Conservation (phyloP, 2,797 vertebrate genomes). For the Toxotes lorentzi region DNA sequence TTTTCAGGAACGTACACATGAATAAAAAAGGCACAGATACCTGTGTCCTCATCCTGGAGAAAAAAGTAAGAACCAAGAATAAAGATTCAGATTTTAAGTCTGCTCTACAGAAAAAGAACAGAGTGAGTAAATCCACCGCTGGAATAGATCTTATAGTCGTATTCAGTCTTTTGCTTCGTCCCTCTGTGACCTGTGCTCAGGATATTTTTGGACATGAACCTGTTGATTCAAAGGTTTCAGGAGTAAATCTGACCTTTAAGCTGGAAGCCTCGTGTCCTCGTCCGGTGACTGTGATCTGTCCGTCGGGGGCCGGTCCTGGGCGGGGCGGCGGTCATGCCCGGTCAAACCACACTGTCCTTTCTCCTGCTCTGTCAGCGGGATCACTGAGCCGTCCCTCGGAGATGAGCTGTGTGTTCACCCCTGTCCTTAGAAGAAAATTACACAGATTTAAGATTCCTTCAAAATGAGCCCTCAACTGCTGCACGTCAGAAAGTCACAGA, state of each 20-base stretch:
- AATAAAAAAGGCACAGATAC: not conserved
- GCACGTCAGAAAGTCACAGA: not conserved
- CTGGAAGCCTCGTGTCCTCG: not conserved
- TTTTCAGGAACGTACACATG: accelerated
- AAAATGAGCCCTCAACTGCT: not conserved
- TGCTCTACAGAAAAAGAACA: too few relatives aligned
- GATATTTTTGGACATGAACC: not conserved
- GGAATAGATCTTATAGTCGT: too few relatives aligned
- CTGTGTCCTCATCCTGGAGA: too few relatives aligned
- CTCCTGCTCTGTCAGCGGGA: constrained; percentile 12
- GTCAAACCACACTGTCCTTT: not conserved
- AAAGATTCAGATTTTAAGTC: too few relatives aligned
- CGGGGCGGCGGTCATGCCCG: constrained; percentile 18
- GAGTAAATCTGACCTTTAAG: constrained; percentile 35
- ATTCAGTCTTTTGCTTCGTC: not conserved
- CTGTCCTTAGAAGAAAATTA: not conserved
- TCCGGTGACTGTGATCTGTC: constrained; percentile 20
- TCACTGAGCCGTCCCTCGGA: not conserved
- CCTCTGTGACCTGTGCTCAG: not conserved
- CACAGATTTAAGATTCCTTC: not conserved
- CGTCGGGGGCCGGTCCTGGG: constrained; percentile 2
- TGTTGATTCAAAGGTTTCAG: not conserved
- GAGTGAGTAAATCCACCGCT: too few relatives aligned
- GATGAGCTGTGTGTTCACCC: not conserved
- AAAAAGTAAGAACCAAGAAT: too few relatives aligned